Evolutionary conservation across 2,113 vertebrate species (phyloP).

Genomic region (Dicaeum eximium): DNA sequence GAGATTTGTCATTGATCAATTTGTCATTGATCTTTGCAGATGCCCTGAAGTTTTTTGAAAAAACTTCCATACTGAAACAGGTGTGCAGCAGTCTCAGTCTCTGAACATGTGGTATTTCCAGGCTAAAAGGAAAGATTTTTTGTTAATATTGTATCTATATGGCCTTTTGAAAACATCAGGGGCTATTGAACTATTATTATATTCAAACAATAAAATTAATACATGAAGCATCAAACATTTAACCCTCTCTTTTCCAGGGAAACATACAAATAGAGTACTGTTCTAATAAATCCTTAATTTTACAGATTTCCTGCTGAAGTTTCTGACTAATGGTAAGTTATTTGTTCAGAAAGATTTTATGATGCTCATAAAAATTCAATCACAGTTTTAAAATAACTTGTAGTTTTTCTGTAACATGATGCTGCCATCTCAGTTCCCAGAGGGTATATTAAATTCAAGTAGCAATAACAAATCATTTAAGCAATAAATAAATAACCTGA

Average conservation of each 20-base stretch:
- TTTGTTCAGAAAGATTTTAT: constrained; percentile 84
- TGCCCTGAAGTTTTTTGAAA: background rate
- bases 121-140: background rate
- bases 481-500: constrained; percentile 92
- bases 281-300: constrained; percentile 63
- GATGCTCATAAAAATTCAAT: constrained; percentile 78
- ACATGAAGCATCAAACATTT: constrained; percentile 26
- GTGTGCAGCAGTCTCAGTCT: background rate
- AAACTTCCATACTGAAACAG: background rate
- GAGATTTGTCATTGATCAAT: background rate
- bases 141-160: background rate
- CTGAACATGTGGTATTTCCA: background rate
- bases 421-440: constrained; percentile 77
- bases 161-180: background rate
- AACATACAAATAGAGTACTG: constrained; percentile 49
- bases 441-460: constrained; percentile 82
- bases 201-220: constrained; percentile 26
- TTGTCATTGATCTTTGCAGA: background rate
- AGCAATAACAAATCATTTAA: constrained; percentile 88
- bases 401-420: constrained; percentile 77
- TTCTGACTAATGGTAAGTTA: constrained; percentile 74
- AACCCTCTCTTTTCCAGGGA: background rate
- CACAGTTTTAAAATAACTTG: constrained; percentile 82
- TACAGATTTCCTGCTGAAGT: constrained; percentile 73
- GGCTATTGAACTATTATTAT: background rate